These are phyloP conservation scores for Cheilosia pagana DNA, from an alignment of 2,888 invertebrate species.

Conservation along the genomic window DNA sequence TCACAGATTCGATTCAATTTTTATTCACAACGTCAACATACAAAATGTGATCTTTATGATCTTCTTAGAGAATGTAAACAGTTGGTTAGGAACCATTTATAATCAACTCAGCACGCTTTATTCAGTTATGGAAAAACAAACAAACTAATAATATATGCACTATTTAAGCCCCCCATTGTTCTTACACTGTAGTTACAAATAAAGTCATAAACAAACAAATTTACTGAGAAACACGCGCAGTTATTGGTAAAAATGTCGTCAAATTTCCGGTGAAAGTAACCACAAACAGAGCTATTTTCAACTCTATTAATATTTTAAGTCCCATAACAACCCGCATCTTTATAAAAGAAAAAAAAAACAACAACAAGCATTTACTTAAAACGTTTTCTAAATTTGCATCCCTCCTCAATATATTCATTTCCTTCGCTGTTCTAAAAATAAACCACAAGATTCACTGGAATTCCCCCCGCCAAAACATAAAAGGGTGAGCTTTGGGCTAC, in stretches of 20 bases:
- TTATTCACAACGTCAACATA: too few relatives aligned
- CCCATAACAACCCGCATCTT: slow-evolving; percentile 3
- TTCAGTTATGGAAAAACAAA: neutral
- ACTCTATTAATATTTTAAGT: neutral
- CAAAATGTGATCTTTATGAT: too few relatives aligned
- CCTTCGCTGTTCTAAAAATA: slow-evolving; percentile 10
- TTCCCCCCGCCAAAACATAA: neutral
- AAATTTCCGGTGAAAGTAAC: slow-evolving; percentile 5
- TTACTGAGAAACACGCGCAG: slow-evolving; percentile 6
- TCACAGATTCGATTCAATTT: too few relatives aligned
- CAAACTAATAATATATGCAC: neutral
- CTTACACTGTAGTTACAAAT: slow-evolving; percentile 20
- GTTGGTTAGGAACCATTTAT: neutral
- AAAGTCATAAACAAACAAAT: slow-evolving; percentile 39
- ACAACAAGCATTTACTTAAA: neutral
- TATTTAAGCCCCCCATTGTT: neutral
- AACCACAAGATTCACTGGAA: slow-evolving; percentile 4
- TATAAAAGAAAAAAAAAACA: neutral
- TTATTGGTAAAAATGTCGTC: neutral
- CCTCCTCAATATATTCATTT: neutral
- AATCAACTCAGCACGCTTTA: neutral
- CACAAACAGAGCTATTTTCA: neutral
- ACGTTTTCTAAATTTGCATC: neutral
- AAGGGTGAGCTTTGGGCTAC: slow-evolving; percentile 7
- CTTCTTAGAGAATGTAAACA: too few relatives aligned